Percentiles rank a stretch among this genome's conserved stretches.
Conservation (phyloP, 2,113 vertebrate species). For the Eurystomus gularis region DNA sequence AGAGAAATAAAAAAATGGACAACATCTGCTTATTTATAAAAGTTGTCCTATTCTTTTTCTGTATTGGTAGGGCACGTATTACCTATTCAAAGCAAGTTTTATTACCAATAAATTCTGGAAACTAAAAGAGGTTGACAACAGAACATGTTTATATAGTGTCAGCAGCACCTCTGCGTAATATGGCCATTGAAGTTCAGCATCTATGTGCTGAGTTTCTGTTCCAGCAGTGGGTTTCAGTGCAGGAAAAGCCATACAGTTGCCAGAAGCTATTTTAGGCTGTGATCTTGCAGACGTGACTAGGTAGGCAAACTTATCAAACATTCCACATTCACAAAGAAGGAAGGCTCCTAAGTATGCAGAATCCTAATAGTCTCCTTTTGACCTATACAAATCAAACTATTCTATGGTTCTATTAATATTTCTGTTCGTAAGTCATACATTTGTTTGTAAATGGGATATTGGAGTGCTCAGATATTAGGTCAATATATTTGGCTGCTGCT, state of each 20-base stretch:
- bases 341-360: neutral
- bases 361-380: neutral
- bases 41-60: slow-evolving; percentile 12
- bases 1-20: slow-evolving; percentile 66
- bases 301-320: neutral
- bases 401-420: neutral
- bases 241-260: neutral
- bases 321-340: neutral
- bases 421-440: neutral
- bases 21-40: slow-evolving; percentile 69
- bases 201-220: neutral
- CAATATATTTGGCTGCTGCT: neutral
- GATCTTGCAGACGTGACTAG: neutral
- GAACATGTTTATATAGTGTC: neutral
- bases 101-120: neutral
- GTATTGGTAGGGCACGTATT: slow-evolving; percentile 1
- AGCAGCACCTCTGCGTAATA: neutral
- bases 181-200: neutral
- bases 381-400: neutral
- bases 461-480: neutral
- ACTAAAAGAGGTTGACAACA: neutral
- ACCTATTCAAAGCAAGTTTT: slow-evolving; percentile 38
- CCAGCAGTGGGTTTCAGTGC: neutral
- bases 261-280: neutral
- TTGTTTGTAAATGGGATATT: neutral